These are phyloP conservation scores for Antheraea pernyi DNA, from an alignment of 1,140 invertebrate genomes.

Conservation along the genomic window DNA sequence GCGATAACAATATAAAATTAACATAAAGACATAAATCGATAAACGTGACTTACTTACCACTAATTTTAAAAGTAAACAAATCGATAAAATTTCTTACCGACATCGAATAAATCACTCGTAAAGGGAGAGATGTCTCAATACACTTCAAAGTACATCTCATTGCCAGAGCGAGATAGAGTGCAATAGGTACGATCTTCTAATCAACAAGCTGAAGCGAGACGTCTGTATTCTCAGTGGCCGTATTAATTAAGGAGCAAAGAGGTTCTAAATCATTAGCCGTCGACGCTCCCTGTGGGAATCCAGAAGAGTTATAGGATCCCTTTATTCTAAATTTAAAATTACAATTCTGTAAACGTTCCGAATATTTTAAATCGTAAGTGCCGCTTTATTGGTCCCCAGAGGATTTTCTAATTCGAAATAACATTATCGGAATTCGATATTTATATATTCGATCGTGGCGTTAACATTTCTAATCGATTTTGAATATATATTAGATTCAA, in stretches of 20 bases:
- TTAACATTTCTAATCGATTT: not conserved
- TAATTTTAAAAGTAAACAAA: constrained; percentile 76
- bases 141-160: constrained; percentile 49
- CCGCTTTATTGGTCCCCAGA: constrained; percentile 51
- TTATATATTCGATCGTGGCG: not conserved
- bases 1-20: constrained; percentile 58
- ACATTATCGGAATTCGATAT: constrained; percentile 1
- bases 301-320: constrained; percentile 68
- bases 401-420: constrained; percentile 20
- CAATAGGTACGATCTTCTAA: constrained; percentile 19
- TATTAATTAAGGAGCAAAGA: constrained; percentile 66
- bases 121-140: constrained; percentile 70
- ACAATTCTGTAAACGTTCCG: constrained; percentile 68
- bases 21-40: constrained; percentile 58
- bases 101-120: constrained; percentile 59
- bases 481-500: too few relatives aligned
- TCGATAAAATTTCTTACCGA: constrained; percentile 64
- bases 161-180: constrained; percentile 42
- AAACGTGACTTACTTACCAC: constrained; percentile 56
- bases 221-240: constrained; percentile 42
- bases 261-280: constrained; percentile 72
- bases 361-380: constrained; percentile 56
- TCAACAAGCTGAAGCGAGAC: constrained; percentile 42
- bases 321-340: constrained; percentile 78
- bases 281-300: constrained; percentile 74